phyloP scores from a whole-genome alignment of 1,140 invertebrate species.

The Ceratina japonica region DNA sequence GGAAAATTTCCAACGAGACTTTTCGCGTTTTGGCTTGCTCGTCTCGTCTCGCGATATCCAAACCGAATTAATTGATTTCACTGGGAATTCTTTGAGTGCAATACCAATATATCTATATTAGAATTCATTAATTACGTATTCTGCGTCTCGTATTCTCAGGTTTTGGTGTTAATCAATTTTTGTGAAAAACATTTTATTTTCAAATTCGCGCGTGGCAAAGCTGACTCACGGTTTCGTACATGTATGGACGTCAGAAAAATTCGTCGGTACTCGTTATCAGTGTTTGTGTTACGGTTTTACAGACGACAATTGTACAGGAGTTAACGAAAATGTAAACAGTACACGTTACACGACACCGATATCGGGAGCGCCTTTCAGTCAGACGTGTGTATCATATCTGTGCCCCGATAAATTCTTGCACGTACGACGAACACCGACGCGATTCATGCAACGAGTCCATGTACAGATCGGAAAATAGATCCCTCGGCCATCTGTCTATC shows the following conservation, averaged over 20 bases:
- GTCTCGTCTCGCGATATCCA: no score
- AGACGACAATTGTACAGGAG: background rate
- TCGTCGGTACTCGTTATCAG: conserved; percentile 8
- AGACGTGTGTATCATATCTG: no score
- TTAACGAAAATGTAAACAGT: conserved; percentile 14
- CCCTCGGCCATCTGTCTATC: no score
- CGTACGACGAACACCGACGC: no score
- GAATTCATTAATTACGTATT: background rate
- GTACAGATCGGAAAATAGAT: no score
- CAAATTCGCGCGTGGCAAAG: conserved; percentile 20
- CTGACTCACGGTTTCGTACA: conserved; percentile 23
- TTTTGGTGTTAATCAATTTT: background rate
- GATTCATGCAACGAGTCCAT: no score
- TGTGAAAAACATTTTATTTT: conserved; percentile 7
- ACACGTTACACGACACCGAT: background rate
- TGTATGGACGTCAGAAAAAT: conserved; percentile 32
- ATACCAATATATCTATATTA: background rate
- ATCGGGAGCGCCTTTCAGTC: background rate
- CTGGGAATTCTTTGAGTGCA: background rate
- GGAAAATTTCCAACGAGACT: no score
- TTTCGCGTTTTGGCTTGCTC: no score
- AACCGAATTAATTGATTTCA: no score
- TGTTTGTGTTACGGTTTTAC: conserved; percentile 1
- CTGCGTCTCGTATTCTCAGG: background rate
- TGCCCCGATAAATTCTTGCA: background rate